A percentile compares a stretch with the other conserved stretches of the same genome.
Conservation (phyloP, 2,797 vertebrate genomes). For the Pangasius djambal region DNA sequence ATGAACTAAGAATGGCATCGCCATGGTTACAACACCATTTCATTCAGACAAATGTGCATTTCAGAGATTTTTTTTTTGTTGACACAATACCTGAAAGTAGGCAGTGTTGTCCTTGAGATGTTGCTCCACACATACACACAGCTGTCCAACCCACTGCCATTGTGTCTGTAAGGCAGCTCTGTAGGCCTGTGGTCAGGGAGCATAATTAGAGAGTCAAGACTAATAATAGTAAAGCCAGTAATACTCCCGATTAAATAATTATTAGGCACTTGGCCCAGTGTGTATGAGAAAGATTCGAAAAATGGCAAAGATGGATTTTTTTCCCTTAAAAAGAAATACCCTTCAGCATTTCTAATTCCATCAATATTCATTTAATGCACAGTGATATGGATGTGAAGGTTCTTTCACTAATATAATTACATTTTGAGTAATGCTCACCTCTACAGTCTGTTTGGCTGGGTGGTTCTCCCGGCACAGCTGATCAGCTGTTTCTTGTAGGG, state of each 20-base stretch:
- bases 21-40: background rate
- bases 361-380: background rate
- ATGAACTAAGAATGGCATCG: conserved; percentile 79
- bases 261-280: background rate
- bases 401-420: background rate
- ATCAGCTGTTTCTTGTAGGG: conserved; percentile 90
- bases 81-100: conserved; percentile 88
- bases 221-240: background rate
- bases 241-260: background rate
- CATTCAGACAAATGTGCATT: background rate
- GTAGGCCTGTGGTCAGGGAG: conserved; percentile 82
- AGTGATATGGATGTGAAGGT: background rate
- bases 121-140: conserved; percentile 93
- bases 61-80: background rate
- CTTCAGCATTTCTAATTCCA: background rate
- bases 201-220: background rate
- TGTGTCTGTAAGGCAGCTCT: conserved; percentile 93
- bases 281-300: background rate
- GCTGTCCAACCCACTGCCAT: conserved; percentile 95
- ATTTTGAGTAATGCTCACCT: conserved; percentile 74
- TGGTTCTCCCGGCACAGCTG: conserved; percentile 91
- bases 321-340: background rate
- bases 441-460: conserved; percentile 94
- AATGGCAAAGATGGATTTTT: background rate
- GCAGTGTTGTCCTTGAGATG: conserved; percentile 92